Evolutionary conservation across 2,888 invertebrate genomes (phyloP), one percentile per base, ranked within the genome.

Genomic region (Pantelozetes paolii): DNA sequence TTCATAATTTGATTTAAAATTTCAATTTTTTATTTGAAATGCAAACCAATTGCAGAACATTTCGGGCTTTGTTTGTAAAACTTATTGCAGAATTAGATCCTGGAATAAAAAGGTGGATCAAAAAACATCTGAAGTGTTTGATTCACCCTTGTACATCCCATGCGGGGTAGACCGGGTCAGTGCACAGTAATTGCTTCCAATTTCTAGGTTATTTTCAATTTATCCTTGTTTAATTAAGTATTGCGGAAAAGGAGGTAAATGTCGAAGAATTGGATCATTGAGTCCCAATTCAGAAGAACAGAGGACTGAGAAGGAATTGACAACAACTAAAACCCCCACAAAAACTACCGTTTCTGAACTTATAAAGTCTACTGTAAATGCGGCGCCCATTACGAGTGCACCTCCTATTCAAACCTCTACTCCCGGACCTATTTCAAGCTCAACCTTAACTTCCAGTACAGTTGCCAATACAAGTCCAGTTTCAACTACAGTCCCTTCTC

Each of bases 221-320:
- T 23, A 1, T 30, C 11, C n/a, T 28, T 15, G 30, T 18, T 59
- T 32, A 6, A 8, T 36, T 9, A 13, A 64, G 64, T 64, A 18
- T 64, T 64, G 64, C n/a, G 18, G 18, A 20, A 36, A 64, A 64
- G 64, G 36, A 36, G 64, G 64, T 18, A 64, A 64, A 64, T 64
- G 64, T 64, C 6, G 13, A 54, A 54, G 36, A 36, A 11, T 36
- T 8, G 6, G 11, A 5, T 11, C 36, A 36, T 8, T 5, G 36
- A 36, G 36, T 36, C 36, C 36, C 5, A 36, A n/a, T n/a, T n/a
- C 50, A 50, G 5, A 50, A 50, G 5, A 50, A 50, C n/a, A 26
- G 54, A 54, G 45, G 45, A 9, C 2, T 18, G 6, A 8, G 36
- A 8, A 36, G 36, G 36, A 36, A 36, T 8, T 8, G 36, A 5